A percentile compares a stretch with the other conserved stretches of the same genome.
phyloP scores from a whole-genome alignment of 2,797 vertebrate genomes.

The Amniataba percoides region DNA sequence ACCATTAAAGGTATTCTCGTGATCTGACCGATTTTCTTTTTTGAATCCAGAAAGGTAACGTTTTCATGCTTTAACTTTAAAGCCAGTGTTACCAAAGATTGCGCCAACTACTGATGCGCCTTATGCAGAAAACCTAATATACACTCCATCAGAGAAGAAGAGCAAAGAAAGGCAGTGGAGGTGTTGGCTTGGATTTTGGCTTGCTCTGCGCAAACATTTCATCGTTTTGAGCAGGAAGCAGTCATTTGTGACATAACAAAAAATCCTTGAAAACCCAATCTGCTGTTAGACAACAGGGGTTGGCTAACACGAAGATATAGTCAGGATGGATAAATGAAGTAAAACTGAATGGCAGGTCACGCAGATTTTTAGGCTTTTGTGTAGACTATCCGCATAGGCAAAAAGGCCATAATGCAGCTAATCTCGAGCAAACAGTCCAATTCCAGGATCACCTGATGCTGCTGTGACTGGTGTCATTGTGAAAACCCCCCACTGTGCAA shows the following conservation, averaged over 20 bases:
- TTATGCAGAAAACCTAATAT: not conserved
- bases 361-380: not conserved
- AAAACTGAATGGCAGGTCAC: not conserved
- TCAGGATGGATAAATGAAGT: not conserved
- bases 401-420: not conserved
- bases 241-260: not conserved
- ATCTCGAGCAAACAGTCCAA: slow-evolving; percentile 3
- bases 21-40: not conserved
- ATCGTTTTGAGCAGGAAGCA: not conserved
- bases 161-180: slow-evolving; percentile 3
- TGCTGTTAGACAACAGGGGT: not conserved
- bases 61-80: not conserved
- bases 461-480: slow-evolving; percentile 1
- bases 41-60: not conserved
- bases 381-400: too few relatives aligned
- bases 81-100: not conserved
- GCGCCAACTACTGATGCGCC: not conserved
- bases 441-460: slow-evolving; percentile 17
- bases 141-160: not conserved
- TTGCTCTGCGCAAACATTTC: not conserved
- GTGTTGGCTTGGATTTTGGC: not conserved
- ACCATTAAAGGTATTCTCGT: not conserved
- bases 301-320: not conserved
- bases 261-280: not conserved
- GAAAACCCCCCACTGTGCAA: slow-evolving; percentile 7